These are phyloP conservation scores for Agriotes lineatus DNA, from an alignment of 2,888 invertebrate genomes.

Conservation along the genomic window DNA sequence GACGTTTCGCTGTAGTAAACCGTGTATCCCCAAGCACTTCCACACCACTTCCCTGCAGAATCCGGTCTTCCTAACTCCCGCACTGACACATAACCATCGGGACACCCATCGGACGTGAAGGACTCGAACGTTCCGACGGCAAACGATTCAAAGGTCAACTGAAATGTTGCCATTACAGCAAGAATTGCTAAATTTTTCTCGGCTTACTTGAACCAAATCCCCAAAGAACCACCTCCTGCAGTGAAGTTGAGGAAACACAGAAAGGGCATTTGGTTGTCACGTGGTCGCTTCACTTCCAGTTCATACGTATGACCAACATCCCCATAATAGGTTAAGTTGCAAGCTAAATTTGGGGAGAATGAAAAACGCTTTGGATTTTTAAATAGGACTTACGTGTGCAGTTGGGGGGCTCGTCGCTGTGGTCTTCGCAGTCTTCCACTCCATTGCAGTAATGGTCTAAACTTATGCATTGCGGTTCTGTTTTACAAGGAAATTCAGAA, in stretches of 20 bases:
- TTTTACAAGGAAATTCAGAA: constrained; percentile 67
- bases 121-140: constrained; percentile 85
- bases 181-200: neutral
- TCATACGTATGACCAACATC: constrained; percentile 85
- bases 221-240: constrained; percentile 80
- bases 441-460: constrained; percentile 84
- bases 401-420: constrained; percentile 80
- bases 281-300: constrained; percentile 80
- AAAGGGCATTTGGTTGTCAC: constrained; percentile 78
- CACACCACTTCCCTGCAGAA: constrained; percentile 86
- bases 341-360: constrained; percentile 68
- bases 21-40: constrained; percentile 86
- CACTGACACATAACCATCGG: constrained; percentile 86
- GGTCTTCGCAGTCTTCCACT: constrained; percentile 82
- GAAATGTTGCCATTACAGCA: constrained; percentile 57
- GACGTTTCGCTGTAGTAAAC: constrained; percentile 88
- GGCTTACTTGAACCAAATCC: constrained; percentile 82
- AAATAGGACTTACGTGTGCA: constrained; percentile 78
- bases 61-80: constrained; percentile 78
- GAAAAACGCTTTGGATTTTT: neutral
- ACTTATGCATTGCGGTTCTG: constrained; percentile 71
- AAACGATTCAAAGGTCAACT: constrained; percentile 88
- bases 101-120: constrained; percentile 82
- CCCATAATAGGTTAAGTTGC: constrained; percentile 87
- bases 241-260: constrained; percentile 87